These are phyloP conservation scores for Varecia variegata DNA, from an alignment of 2,797 vertebrate genomes.

Conservation along the genomic window DNA sequence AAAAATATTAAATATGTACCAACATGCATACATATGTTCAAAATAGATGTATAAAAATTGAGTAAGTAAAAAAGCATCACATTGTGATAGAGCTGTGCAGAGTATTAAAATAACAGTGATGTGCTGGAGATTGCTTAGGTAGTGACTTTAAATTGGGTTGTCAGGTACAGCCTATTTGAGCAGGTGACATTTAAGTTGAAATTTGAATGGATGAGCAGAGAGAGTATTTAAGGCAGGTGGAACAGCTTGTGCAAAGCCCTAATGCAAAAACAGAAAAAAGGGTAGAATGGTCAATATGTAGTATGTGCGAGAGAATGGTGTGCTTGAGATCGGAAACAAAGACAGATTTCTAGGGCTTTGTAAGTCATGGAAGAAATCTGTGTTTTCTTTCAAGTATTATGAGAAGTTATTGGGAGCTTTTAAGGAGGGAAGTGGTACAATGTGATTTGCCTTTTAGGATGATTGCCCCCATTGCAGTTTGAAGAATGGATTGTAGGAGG, in stretches of 20 bases:
- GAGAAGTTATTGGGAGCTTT: background rate
- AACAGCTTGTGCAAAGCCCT: background rate
- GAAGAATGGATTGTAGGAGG: background rate
- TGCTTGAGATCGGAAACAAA: background rate
- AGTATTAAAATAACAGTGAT: background rate
- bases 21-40: background rate
- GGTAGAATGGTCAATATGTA: background rate
- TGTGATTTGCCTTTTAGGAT: background rate
- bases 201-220: background rate
- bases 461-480: too few relatives aligned
- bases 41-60: background rate
- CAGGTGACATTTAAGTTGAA: background rate
- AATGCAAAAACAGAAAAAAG: background rate
- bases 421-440: background rate
- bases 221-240: background rate
- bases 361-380: background rate
- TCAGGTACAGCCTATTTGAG: background rate
- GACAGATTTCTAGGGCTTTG: background rate
- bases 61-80: background rate
- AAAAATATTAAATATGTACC: background rate
- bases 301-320: background rate
- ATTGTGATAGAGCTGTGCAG: background rate
- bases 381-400: slow-evolving; percentile 4
- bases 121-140: background rate
- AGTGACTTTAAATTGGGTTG: background rate